A percentile compares a stretch with the other conserved stretches of the same genome.
These are phyloP conservation scores for Sarcophaga peregrina DNA, from an alignment of 1,140 invertebrate genomes.

Conservation along the genomic window DNA sequence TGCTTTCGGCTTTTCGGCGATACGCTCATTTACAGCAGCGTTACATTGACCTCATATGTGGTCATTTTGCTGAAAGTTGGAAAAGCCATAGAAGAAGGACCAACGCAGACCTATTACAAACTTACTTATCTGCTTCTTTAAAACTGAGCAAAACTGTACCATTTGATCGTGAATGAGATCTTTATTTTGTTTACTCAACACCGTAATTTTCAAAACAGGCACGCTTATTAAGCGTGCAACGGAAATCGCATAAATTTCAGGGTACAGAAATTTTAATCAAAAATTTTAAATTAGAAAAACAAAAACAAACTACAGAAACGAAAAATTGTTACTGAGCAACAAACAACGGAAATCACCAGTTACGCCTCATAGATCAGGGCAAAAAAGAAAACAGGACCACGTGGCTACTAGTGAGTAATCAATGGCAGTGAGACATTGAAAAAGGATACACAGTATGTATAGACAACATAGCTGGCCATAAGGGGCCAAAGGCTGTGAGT, in stretches of 20 bases:
- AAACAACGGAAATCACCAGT: slow-evolving; percentile 34
- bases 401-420: slow-evolving; percentile 37
- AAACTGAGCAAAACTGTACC: not conserved
- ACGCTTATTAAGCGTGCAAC: slow-evolving; percentile 34
- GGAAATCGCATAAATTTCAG: slow-evolving; percentile 27
- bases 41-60: no score
- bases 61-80: no score
- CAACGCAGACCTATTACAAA: no score
- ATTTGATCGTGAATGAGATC: not conserved
- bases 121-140: no score
- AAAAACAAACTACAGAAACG: not conserved
- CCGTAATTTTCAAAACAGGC: not conserved
- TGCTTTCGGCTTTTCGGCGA: no score
- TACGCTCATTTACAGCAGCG: no score
- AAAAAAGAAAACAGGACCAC: slow-evolving; percentile 27
- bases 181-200: not conserved
- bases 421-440: not conserved
- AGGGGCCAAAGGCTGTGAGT: slow-evolving; percentile 8
- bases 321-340: slow-evolving; percentile 16
- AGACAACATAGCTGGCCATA: slow-evolving; percentile 2
- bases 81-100: no score
- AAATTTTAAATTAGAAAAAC: slow-evolving; percentile 29
- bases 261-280: not conserved
- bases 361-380: slow-evolving; percentile 35
- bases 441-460: slow-evolving; percentile 25